Percentiles rank a stretch among this genome's conserved stretches.
phyloP scores from a whole-genome alignment of 2,113 vertebrate species.

The Oxygymnocypris stewartii region DNA sequence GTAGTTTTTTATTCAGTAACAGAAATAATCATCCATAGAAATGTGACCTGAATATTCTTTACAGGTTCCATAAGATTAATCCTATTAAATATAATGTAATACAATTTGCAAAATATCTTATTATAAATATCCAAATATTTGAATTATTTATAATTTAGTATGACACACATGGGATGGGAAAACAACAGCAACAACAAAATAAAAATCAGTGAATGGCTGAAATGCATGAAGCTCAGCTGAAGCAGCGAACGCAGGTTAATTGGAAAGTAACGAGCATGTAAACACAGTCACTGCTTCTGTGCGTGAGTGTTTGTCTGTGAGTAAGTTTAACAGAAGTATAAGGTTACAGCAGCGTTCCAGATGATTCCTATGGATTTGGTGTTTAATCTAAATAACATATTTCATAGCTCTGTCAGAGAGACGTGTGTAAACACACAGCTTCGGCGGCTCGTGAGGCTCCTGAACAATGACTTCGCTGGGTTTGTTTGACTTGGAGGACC shows the following conservation, averaged over 20 bases:
- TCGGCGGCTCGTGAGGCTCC: slow-evolving; percentile 59
- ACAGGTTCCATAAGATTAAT: neutral
- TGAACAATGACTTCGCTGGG: slow-evolving; percentile 68
- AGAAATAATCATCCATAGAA: too few species aligned
- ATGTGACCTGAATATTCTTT: neutral
- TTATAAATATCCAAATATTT: neutral
- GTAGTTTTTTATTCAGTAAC: too few species aligned
- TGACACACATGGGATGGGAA: neutral
- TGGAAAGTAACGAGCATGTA: neutral
- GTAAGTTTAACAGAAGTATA: slow-evolving; percentile 43
- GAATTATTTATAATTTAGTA: neutral
- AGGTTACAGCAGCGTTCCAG: slow-evolving; percentile 55
- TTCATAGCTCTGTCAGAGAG: slow-evolving; percentile 55
- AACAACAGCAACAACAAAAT: neutral
- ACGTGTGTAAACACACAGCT: slow-evolving; percentile 67
- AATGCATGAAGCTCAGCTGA: neutral
- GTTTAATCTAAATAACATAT: slow-evolving; percentile 65
- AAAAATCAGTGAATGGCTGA: neutral
- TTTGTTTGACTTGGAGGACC: slow-evolving; percentile 77
- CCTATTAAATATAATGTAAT: neutral
- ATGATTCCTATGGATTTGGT: slow-evolving; percentile 39
- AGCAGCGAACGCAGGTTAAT: neutral
- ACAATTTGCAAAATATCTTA: too few species aligned
- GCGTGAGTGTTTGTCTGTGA: slow-evolving; percentile 25
- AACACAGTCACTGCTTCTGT: neutral